phyloP scores from a whole-genome alignment of 2,888 invertebrate genomes.

The Podotricha telesiphe region DNA sequence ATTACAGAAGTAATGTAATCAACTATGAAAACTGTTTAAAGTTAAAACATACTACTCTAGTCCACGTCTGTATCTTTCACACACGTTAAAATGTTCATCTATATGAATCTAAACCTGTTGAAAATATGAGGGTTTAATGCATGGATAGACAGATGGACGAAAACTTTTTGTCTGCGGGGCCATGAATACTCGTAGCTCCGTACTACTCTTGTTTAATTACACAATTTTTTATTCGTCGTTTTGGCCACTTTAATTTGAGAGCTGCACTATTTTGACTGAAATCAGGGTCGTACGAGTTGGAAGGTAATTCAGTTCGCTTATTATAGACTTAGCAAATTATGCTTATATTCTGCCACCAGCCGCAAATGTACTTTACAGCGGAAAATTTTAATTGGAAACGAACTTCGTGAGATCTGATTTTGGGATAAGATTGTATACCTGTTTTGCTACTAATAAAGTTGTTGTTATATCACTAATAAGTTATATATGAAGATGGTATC shows the following conservation, averaged over 20 bases:
- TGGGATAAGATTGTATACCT: constrained; percentile 36
- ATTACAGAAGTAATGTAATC: too few species aligned
- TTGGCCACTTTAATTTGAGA: constrained; percentile 41
- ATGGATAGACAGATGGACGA: constrained; percentile 13
- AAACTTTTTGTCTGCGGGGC: constrained; percentile 4
- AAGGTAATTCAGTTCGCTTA: constrained; percentile 46
- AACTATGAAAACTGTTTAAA: too few species aligned
- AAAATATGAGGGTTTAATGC: constrained; percentile 19
- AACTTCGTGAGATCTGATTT: constrained; percentile 60
- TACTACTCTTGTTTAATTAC: constrained; percentile 33
- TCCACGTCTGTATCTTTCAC: not conserved
- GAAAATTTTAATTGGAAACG: constrained; percentile 75
- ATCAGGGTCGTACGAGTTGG: constrained; percentile 47
- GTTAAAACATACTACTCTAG: not conserved
- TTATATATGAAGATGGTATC: not conserved
- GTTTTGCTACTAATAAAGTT: constrained; percentile 1
- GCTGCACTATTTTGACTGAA: constrained; percentile 47
- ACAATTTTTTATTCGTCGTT: constrained; percentile 41
- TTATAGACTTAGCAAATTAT: constrained; percentile 57
- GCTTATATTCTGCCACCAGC: constrained; percentile 52
- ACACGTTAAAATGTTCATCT: not conserved
- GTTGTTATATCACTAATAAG: not conserved
- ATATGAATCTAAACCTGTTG: not conserved
- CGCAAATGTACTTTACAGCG: constrained; percentile 54
- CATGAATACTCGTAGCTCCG: constrained; percentile 7